A percentile compares a stretch with the other conserved stretches of the same genome.
phyloP scores from a whole-genome alignment of 2,888 invertebrate species.

The Eupithecia inturbata region DNA sequence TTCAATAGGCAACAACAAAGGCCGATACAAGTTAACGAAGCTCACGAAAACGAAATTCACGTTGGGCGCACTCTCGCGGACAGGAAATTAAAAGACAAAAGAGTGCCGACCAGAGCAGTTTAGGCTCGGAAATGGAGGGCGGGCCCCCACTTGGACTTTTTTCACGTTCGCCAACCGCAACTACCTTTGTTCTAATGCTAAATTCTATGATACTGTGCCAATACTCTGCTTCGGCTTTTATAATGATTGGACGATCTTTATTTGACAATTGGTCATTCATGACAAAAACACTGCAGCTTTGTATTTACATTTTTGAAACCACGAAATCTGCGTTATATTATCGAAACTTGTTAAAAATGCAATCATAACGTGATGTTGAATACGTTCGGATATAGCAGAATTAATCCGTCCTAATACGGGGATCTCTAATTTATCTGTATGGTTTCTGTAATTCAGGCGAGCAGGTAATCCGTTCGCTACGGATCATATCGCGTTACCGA shows the following conservation, averaged over 20 bases:
- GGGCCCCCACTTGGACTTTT: conserved; percentile 64
- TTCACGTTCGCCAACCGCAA: conserved; percentile 62
- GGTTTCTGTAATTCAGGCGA: conserved; percentile 83
- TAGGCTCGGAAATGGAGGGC: conserved; percentile 78
- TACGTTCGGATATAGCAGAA: conserved; percentile 70
- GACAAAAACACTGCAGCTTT: background rate
- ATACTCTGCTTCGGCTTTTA: conserved; percentile 29
- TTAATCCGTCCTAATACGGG: conserved; percentile 77
- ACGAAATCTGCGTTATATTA: background rate
- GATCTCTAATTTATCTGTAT: conserved; percentile 77
- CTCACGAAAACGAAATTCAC: conserved; percentile 80
- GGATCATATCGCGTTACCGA: conserved; percentile 74
- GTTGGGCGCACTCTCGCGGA: conserved; percentile 74
- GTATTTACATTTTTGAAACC: background rate
- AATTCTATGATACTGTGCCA: conserved; percentile 32
- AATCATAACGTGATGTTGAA: conserved; percentile 63
- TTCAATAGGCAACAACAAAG: conserved; percentile 82
- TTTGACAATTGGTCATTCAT: background rate
- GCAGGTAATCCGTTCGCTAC: conserved; percentile 76
- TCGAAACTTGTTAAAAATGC: conserved; percentile 42
- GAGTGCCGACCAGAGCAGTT: conserved; percentile 76
- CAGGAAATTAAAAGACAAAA: conserved; percentile 84
- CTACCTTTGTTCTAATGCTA: conserved; percentile 61
- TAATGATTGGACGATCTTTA: conserved; percentile 21
- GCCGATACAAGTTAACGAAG: conserved; percentile 81